A percentile compares a stretch with the other conserved stretches of the same genome.
phyloP scores from a whole-genome alignment of 1,140 invertebrate genomes.

The Plutomurus gul region DNA sequence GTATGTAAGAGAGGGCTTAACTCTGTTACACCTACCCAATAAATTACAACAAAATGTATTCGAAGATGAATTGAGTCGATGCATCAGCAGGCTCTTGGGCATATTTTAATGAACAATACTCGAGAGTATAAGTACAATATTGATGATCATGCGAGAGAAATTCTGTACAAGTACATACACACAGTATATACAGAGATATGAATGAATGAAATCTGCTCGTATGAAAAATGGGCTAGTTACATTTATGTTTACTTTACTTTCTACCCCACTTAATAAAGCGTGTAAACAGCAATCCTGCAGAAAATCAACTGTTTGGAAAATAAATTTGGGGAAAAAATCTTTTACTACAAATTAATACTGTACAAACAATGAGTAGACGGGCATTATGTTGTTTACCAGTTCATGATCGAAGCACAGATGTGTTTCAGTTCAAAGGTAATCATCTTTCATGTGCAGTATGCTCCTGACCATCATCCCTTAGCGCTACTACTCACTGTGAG shows the following conservation, averaged over 20 bases:
- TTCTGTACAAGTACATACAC: neutral
- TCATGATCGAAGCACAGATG: too few relatives aligned
- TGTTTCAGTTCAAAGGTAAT: too few relatives aligned
- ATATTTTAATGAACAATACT: neutral
- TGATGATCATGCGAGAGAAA: neutral
- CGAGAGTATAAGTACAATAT: constrained; percentile 3
- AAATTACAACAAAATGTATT: constrained; percentile 11
- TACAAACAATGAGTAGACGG: too few relatives aligned
- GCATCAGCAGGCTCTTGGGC: neutral
- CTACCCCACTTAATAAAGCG: neutral
- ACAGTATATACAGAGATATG: neutral
- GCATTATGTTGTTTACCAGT: too few relatives aligned
- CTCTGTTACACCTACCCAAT: constrained; percentile 25
- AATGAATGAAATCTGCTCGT: constrained; percentile 2
- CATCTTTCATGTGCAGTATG: too few relatives aligned
- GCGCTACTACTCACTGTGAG: neutral
- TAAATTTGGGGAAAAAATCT: too few relatives aligned
- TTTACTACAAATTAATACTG: too few relatives aligned
- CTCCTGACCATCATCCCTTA: too few relatives aligned
- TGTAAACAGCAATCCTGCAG: neutral
- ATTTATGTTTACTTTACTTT: neutral
- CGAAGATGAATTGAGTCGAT: neutral
- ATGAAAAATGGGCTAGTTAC: constrained; percentile 2
- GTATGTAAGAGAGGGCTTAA: constrained; percentile 9
- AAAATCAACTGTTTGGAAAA: constrained; percentile 13